Conservation (phyloP, 2,888 invertebrate genomes). For the Stenodema calcarata region DNA sequence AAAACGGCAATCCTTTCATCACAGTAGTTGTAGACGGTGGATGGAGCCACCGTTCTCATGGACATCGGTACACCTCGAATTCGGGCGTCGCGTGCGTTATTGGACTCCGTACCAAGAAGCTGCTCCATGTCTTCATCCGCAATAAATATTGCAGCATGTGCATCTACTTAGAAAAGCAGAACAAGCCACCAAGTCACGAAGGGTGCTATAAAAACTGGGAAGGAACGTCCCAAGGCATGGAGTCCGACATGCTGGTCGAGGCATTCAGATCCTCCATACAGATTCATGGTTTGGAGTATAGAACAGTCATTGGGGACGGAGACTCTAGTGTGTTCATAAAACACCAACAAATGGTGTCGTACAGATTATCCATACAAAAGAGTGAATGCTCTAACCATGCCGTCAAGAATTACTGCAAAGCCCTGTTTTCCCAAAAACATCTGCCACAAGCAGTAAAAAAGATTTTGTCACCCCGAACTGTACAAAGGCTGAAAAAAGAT, state of each 20-base stretch:
- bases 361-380: background rate
- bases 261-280: background rate
- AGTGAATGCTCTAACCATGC: constrained; percentile 6
- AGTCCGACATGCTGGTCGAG: constrained; percentile 1
- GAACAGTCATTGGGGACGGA: constrained; percentile 59
- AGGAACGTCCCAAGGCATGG: background rate
- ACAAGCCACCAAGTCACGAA: no score
- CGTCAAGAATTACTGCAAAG: constrained; percentile 1
- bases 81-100: no score
- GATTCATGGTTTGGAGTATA: background rate
- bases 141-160: no score
- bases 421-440: no score
- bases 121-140: no score
- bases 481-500: background rate
- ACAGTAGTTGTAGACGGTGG: no score
- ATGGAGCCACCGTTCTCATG: no score
- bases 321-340: constrained; percentile 59
- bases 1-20: background rate
- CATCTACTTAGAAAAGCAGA: no score
- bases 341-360: constrained; percentile 49
- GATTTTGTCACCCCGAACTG: background rate
- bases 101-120: no score
- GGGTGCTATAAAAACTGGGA: no score
- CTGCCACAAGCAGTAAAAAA: background rate
- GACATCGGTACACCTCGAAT: no score